Percentiles rank a stretch among this genome's conserved stretches.
Evolutionary conservation across 2,888 invertebrate genomes (phyloP).

Genomic region (Lycia hirtaria): DNA sequence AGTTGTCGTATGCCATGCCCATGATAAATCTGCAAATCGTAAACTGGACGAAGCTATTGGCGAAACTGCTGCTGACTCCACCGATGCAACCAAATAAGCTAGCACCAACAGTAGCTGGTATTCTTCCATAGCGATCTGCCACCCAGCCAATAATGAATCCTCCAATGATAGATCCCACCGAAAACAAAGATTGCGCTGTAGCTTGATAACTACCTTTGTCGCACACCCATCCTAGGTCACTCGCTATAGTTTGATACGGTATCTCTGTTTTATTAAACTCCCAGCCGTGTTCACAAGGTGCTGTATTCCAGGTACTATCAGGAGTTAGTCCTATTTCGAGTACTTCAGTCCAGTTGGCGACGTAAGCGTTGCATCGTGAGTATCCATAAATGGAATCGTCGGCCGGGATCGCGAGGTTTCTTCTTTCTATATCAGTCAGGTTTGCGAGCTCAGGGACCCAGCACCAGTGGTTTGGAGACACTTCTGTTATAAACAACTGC

Average conservation of each 20-base stretch:
- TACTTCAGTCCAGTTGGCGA: conserved; percentile 62
- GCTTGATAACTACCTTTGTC: conserved; percentile 67
- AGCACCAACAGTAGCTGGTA: conserved; percentile 58
- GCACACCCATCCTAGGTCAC: conserved; percentile 68
- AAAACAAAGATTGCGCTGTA: conserved; percentile 65
- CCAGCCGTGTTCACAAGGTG: conserved; percentile 65
- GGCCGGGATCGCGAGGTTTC: conserved; percentile 47
- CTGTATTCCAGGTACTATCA: conserved; percentile 53
- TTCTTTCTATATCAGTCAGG: conserved; percentile 46
- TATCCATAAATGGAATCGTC: conserved; percentile 57
- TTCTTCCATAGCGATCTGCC: conserved; percentile 63
- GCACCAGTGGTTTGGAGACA: conserved; percentile 54
- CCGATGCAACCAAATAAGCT: conserved; percentile 59
- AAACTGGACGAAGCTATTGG: conserved; percentile 58
- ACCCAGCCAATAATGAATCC: conserved; percentile 65
- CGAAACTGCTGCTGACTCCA: conserved; percentile 57
- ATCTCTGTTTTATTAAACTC: conserved; percentile 66
- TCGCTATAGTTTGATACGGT: conserved; percentile 67
- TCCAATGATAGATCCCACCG: conserved; percentile 62
- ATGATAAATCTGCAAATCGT: conserved; percentile 59
- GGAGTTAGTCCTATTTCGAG: conserved; percentile 48
- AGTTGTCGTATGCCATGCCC: conserved; percentile 68
- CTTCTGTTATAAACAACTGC: conserved; percentile 54
- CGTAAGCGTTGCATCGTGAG: conserved; percentile 58
- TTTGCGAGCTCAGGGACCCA: conserved; percentile 52